phyloP scores from a whole-genome alignment of 2,113 vertebrate genomes.

The Cephalopterus ornatus region DNA sequence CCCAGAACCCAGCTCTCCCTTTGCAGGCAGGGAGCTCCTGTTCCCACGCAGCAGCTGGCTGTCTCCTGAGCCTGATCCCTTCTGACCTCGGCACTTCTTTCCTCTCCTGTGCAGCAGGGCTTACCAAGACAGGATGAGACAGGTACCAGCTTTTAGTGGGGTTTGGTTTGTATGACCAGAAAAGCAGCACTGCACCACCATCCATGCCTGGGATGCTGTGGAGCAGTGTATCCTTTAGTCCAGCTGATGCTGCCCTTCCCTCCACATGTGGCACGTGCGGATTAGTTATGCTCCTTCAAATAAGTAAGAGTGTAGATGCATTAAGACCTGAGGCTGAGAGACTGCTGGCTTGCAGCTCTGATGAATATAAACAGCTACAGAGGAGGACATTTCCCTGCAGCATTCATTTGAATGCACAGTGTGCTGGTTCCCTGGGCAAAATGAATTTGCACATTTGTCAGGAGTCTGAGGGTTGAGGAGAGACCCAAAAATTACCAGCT shows the following conservation, averaged over 20 bases:
- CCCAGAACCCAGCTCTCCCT: not conserved
- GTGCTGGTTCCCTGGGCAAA: not conserved
- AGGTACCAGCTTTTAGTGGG: not conserved
- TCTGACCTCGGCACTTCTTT: not conserved
- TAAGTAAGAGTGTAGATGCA: not conserved
- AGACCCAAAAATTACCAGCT: not conserved
- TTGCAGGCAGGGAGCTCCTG: not conserved
- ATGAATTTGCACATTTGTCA: not conserved
- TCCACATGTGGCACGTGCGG: rapidly evolving
- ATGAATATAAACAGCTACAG: not conserved
- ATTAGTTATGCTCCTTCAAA: not conserved
- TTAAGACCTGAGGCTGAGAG: not conserved
- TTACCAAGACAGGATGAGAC: not conserved
- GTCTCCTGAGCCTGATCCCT: not conserved
- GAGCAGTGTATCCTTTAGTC: not conserved
- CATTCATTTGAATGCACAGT: not conserved
- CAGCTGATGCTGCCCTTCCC: not conserved
- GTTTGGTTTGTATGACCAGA: not conserved
- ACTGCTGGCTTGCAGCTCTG: not conserved
- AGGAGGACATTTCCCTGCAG: not conserved
- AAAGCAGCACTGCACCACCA: not conserved
- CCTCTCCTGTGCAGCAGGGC: not conserved
- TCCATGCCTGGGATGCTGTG: not conserved
- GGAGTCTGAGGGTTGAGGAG: not conserved
- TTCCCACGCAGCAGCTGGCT: not conserved